Percentiles rank a stretch among this genome's conserved stretches.
Conservation (phyloP, 2,888 invertebrate genomes). For the Cheilosia scutellata region DNA sequence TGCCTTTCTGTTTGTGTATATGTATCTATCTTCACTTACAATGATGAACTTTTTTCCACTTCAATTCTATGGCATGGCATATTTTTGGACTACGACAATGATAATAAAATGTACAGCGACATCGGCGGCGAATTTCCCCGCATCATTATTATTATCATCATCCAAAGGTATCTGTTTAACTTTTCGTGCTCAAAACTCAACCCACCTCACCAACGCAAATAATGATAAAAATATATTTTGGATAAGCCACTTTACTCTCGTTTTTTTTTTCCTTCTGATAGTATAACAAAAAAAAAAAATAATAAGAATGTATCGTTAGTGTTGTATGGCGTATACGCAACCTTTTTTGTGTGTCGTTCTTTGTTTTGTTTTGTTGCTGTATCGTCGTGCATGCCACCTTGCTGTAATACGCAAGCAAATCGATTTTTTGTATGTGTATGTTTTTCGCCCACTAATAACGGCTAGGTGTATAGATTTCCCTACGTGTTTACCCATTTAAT, state of each 20-base stretch:
- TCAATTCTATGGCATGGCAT: constrained; percentile 27
- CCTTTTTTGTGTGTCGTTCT: constrained; percentile 54
- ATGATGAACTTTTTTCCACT: constrained; percentile 45
- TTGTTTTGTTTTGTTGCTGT: constrained; percentile 26
- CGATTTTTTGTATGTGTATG: constrained; percentile 62
- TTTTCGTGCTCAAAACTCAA: constrained; percentile 49
- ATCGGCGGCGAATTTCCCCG: constrained; percentile 28
- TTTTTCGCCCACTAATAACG: constrained; percentile 5
- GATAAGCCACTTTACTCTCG: constrained; percentile 45
- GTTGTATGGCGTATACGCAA: constrained; percentile 61
- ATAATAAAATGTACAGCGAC: constrained; percentile 29
- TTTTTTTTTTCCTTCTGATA: constrained; percentile 13
- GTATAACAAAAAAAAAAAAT: constrained; percentile 6
- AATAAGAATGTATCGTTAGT: constrained; percentile 32
- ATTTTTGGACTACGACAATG: constrained; percentile 45
- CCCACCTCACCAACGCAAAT: constrained; percentile 31
- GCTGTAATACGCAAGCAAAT: constrained; percentile 56
- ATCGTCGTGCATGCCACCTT: constrained; percentile 17
- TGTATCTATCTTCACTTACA: constrained; percentile 28
- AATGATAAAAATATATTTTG: constrained; percentile 54
- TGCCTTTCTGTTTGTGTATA: constrained; percentile 5
- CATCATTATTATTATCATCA: constrained; percentile 35
- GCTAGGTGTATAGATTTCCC: constrained; percentile 38
- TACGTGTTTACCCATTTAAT: constrained; percentile 63
- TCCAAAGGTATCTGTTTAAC: constrained; percentile 43